Evolutionary conservation across 2,113 vertebrate genomes (phyloP).

Genomic region (Oncorhynchus kisutch): DNA sequence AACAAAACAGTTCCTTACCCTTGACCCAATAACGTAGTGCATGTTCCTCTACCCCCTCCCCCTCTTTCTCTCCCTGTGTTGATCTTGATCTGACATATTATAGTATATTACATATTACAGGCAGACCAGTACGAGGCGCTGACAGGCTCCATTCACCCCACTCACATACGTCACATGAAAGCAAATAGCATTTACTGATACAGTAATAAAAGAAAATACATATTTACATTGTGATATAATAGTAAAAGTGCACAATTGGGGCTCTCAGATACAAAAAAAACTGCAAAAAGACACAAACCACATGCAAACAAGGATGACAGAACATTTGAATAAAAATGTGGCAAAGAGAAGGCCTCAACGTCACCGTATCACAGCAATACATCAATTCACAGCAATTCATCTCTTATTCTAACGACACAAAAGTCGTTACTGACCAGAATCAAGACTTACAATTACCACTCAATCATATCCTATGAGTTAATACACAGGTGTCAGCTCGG

Average conservation of each 20-base stretch:
- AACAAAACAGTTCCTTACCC: too few species aligned
- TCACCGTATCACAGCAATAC: constrained; percentile 68
- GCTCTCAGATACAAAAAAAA: constrained; percentile 49
- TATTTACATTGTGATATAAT: constrained; percentile 51
- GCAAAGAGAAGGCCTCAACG: constrained; percentile 38
- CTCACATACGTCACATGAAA: constrained; percentile 51
- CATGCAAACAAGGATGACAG: constrained; percentile 37
- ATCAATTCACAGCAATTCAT: constrained; percentile 5
- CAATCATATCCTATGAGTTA: constrained; percentile 10
- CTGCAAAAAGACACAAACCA: constrained; percentile 11
- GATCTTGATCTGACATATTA: background rate
- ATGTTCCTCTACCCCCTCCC: background rate
- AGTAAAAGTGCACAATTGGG: constrained; percentile 73
- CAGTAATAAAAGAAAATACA: constrained; percentile 59
- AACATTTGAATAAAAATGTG: constrained; percentile 62
- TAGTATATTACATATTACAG: background rate
- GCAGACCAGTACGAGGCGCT: constrained; percentile 42
- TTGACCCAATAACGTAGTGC: background rate
- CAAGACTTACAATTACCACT: constrained; percentile 29
- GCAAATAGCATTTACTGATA: constrained; percentile 67
- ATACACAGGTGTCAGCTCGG: constrained; percentile 22
- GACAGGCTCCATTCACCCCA: constrained; percentile 20
- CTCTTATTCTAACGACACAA: constrained; percentile 50
- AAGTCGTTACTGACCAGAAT: constrained; percentile 59
- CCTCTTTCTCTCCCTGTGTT: background rate